Percentiles rank a stretch among this genome's conserved stretches.
Evolutionary conservation across 1,140 invertebrate genomes (phyloP).

Genomic region (Rhizoglyphus robini): DNA sequence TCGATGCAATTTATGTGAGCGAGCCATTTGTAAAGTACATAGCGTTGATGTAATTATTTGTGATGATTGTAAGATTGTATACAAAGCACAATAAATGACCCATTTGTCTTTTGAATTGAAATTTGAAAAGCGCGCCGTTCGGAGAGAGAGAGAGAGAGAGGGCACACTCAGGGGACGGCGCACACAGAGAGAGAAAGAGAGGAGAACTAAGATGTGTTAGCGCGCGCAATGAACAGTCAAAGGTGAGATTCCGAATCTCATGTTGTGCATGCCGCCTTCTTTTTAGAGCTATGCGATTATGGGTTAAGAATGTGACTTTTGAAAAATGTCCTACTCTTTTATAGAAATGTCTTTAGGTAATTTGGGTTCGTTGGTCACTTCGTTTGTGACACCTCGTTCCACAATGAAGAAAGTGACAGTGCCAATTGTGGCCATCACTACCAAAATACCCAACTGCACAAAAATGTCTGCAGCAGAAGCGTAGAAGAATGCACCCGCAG

Average conservation of each 20-base stretch:
- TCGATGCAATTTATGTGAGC: neutral
- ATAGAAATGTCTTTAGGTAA: too few relatives aligned
- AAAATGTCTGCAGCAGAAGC: constrained; percentile 57
- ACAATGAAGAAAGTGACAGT: too few relatives aligned
- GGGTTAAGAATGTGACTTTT: too few relatives aligned
- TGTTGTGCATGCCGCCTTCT: neutral
- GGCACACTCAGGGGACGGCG: too few relatives aligned
- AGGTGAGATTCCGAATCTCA: neutral
- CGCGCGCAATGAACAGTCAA: neutral
- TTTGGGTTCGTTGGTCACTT: too few relatives aligned
- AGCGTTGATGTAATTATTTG: neutral
- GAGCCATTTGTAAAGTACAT: neutral
- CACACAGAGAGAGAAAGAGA: too few relatives aligned
- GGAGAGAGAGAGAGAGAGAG: too few relatives aligned
- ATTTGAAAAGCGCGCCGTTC: too few relatives aligned
- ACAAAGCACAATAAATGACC: neutral
- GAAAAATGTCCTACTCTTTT: too few relatives aligned
- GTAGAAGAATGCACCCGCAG: constrained; percentile 78
- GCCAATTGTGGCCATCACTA: constrained; percentile 53
- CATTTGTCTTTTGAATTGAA: too few relatives aligned
- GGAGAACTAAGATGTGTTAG: neutral
- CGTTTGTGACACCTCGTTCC: too few relatives aligned
- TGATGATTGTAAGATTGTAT: neutral
- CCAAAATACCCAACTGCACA: constrained; percentile 62
- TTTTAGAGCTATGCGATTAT: neutral